Percentiles rank a stretch among this genome's conserved stretches.
phyloP scores from a whole-genome alignment of 2,113 vertebrate genomes.

The Anhinga rufa region DNA sequence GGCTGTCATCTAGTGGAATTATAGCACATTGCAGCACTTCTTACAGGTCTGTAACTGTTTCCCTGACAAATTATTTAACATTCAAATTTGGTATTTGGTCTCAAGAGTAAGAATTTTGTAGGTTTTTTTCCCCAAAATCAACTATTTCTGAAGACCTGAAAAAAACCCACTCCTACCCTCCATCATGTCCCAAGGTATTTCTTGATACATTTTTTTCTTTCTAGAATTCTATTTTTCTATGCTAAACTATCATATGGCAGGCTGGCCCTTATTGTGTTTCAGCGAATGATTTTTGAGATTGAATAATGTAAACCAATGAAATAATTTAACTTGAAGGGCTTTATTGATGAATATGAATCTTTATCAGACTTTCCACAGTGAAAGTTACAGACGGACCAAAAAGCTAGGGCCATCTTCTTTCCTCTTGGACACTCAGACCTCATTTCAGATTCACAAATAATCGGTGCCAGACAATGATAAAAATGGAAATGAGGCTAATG shows the following conservation, averaged over 20 bases:
- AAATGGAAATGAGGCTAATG: background rate
- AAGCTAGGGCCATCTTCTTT: background rate
- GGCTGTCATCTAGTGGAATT: conserved; percentile 26
- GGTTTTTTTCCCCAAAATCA: background rate
- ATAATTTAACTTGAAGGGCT: background rate
- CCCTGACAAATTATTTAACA: background rate
- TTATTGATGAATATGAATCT: background rate
- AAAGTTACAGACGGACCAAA: background rate
- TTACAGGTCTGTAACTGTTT: background rate
- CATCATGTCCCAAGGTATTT: background rate
- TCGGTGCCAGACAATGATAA: background rate
- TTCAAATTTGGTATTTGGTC: background rate
- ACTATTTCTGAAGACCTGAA: background rate
- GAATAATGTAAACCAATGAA: background rate
- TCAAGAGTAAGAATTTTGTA: background rate
- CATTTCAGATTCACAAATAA: background rate
- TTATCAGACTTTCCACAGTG: background rate
- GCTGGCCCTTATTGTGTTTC: background rate
- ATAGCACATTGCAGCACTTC: background rate
- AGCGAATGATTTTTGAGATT: background rate
- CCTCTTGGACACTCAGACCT: background rate
- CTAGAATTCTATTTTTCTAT: background rate
- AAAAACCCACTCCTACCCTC: background rate
- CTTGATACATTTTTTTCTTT: background rate
- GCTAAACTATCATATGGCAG: background rate